Evolutionary conservation across 2,797 vertebrate species (phyloP).

Genomic region (Galago senegalensis): DNA sequence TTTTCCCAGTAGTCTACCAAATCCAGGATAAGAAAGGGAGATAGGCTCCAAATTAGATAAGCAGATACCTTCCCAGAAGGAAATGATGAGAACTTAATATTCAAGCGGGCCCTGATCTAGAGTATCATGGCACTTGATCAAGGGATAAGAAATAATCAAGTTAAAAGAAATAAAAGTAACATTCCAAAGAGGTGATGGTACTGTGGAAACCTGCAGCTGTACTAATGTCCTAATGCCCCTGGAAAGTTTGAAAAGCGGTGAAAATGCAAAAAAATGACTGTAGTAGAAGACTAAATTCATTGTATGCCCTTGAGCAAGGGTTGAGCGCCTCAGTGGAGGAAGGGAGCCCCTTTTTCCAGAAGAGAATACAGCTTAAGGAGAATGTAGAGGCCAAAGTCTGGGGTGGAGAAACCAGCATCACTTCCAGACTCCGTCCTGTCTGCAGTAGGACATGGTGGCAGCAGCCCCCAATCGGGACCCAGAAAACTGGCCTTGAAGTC

Average conservation of each 20-base stretch:
- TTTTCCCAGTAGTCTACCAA: constrained; percentile 66
- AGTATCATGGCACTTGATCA: not conserved
- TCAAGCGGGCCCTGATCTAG: not conserved
- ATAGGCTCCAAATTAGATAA: constrained; percentile 25
- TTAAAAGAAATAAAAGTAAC: constrained; percentile 25
- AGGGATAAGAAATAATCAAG: constrained; percentile 48
- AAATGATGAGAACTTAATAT: constrained; percentile 59
- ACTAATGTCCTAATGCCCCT: not conserved
- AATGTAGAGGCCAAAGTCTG: not conserved
- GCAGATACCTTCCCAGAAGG: constrained; percentile 56
- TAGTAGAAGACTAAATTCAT: not conserved
- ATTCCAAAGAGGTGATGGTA: not conserved
- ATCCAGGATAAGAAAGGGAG: constrained; percentile 46
- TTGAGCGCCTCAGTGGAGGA: not conserved
- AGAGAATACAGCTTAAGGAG: not conserved
- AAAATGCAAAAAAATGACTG: not conserved
- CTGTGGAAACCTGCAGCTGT: not conserved
- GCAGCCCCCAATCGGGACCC: not conserved
- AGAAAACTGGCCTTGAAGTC: not conserved
- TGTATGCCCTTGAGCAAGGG: not conserved
- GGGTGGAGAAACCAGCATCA: not conserved
- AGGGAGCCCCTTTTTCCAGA: not conserved
- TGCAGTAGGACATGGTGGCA: not conserved
- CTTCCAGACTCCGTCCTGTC: not conserved
- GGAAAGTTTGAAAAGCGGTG: constrained; percentile 43